A percentile compares a stretch with the other conserved stretches of the same genome.
Evolutionary conservation across 2,888 invertebrate species (phyloP).

Genomic region (Thysanoteuthis rhombus): DNA sequence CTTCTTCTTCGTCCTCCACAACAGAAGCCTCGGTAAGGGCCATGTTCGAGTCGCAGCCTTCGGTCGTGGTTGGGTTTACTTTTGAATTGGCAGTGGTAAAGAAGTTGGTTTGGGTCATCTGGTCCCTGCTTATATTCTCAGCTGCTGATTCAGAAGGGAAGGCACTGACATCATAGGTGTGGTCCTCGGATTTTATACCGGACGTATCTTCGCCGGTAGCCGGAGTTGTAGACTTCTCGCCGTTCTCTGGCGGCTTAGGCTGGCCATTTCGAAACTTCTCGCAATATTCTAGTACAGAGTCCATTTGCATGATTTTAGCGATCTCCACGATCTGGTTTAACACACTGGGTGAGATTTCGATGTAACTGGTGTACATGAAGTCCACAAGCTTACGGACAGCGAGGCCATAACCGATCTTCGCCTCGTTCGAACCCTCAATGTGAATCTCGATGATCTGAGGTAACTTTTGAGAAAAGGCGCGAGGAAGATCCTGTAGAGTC

Average conservation of each 20-base stretch:
- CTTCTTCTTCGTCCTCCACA: not conserved
- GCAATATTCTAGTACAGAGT: slow-evolving; percentile 47
- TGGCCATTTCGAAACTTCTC: slow-evolving; percentile 20
- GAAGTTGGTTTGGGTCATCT: not conserved
- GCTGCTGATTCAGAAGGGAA: not conserved
- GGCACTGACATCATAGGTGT: not conserved
- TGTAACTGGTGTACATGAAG: slow-evolving; percentile 62
- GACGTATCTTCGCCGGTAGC: not conserved
- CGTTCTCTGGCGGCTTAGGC: no score
- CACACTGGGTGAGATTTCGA: slow-evolving; percentile 47
- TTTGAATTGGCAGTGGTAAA: not conserved
- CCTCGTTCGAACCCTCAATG: slow-evolving; percentile 54
- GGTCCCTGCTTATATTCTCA: not conserved
- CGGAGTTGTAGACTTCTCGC: not conserved
- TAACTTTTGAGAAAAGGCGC: slow-evolving; percentile 61
- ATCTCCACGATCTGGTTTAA: slow-evolving; percentile 59
- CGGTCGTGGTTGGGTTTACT: not conserved
- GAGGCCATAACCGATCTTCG: slow-evolving; percentile 52
- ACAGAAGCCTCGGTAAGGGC: not conserved
- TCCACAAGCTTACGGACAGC: slow-evolving; percentile 62
- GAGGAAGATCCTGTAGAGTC: slow-evolving; percentile 57
- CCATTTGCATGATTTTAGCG: slow-evolving; percentile 63
- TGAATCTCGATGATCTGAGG: slow-evolving; percentile 66
- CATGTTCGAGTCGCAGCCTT: not conserved
- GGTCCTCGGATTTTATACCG: not conserved